phyloP scores from a whole-genome alignment of 2,113 vertebrate species.

The Thunnus maccoyii region DNA sequence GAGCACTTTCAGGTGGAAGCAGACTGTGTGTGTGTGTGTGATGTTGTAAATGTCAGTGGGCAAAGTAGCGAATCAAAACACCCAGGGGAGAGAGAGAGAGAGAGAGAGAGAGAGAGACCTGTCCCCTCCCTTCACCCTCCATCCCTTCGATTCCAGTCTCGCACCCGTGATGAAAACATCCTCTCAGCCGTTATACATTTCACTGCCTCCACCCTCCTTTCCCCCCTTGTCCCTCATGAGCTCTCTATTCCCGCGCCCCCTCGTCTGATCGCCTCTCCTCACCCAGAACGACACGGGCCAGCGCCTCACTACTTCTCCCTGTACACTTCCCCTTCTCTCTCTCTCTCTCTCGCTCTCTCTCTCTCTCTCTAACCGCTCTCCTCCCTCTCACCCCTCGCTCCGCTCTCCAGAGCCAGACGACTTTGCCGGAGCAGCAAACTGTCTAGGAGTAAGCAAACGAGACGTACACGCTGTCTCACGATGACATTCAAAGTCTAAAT shows the following conservation, averaged over 20 bases:
- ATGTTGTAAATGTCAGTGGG: conserved; percentile 66
- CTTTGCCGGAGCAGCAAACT: conserved; percentile 16
- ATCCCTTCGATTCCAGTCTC: conserved; percentile 43
- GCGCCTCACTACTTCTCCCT: conserved; percentile 35
- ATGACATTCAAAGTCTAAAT: conserved; percentile 50
- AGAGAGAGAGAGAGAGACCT: conserved; percentile 1
- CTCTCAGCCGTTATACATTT: conserved; percentile 42
- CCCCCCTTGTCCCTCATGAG: conserved; percentile 38
- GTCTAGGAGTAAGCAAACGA: conserved; percentile 47
- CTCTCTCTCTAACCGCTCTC: conserved; percentile 1
- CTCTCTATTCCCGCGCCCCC: conserved; percentile 40
- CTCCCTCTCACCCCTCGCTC: conserved; percentile 13
- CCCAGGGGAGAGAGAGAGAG: conserved; percentile 32
- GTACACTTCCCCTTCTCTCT: not conserved
- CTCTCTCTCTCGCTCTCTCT: not conserved
- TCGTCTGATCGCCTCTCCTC: conserved; percentile 50
- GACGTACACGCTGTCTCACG: conserved; percentile 16
- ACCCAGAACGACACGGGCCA: conserved; percentile 61
- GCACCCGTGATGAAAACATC: conserved; percentile 49
- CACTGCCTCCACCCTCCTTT: conserved; percentile 11
- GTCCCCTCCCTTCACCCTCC: not conserved
- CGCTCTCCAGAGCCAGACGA: conserved; percentile 13
- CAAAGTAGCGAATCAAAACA: conserved; percentile 59
- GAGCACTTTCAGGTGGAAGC: conserved; percentile 35
- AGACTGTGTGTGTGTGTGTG: conserved; percentile 27